Percentiles rank a stretch among this genome's conserved stretches.
phyloP scores from a whole-genome alignment of 2,888 invertebrate genomes.

The Meliscaeva auricollis region DNA sequence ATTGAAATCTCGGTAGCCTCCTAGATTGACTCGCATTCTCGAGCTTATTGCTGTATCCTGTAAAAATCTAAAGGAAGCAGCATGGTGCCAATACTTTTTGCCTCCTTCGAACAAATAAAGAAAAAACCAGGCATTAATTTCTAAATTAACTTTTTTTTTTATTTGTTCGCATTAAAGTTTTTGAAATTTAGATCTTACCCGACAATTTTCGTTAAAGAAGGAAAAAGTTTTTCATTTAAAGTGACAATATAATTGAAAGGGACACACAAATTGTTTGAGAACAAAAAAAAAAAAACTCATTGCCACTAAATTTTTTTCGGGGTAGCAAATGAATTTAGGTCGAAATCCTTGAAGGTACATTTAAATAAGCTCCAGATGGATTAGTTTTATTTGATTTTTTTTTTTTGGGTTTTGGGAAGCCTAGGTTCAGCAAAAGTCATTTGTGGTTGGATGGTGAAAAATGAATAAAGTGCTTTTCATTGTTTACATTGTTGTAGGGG shows the following conservation, averaged over 20 bases:
- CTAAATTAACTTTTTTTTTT: constrained; percentile 13
- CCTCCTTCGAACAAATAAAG: background rate
- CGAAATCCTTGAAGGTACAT: constrained; percentile 8
- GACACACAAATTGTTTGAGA: constrained; percentile 11
- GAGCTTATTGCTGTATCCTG: background rate
- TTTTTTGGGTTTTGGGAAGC: background rate
- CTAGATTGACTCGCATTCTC: constrained; percentile 24
- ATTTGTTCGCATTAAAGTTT: constrained; percentile 25
- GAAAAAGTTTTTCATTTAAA: constrained; percentile 39
- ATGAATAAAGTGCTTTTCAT: constrained; percentile 28
- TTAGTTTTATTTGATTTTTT: constrained; percentile 26
- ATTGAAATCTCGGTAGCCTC: constrained; percentile 31
- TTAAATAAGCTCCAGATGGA: constrained; percentile 36
- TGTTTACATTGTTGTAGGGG: background rate
- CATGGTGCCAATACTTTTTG: constrained; percentile 2
- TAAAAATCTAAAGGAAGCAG: background rate
- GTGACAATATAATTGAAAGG: constrained; percentile 49
- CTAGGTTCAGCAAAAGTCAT: constrained; percentile 13
- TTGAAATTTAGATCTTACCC: constrained; percentile 9
- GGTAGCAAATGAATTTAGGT: constrained; percentile 47
- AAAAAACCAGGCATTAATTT: constrained; percentile 35
- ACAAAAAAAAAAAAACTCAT: constrained; percentile 6
- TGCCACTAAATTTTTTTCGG: constrained; percentile 53
- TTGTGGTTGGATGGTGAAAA: constrained; percentile 2
- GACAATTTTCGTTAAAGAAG: constrained; percentile 9